These are phyloP conservation scores for Drosophila mojavensis DNA, from an alignment of 1,140 invertebrate species.

Conservation along the genomic window DNA sequence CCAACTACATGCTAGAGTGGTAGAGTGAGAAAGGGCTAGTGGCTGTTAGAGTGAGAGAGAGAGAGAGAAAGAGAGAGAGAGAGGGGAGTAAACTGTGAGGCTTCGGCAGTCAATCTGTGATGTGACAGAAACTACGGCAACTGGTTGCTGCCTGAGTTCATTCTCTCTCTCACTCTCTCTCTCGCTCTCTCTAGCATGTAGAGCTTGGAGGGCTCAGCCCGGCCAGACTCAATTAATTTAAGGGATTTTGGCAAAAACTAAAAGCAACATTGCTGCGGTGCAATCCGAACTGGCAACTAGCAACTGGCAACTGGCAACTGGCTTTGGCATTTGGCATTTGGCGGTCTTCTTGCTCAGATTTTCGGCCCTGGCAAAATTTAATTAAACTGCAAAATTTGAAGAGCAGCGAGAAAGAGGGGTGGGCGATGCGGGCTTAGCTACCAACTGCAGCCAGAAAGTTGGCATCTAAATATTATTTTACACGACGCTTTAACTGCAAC, in stretches of 20 bases:
- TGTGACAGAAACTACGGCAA: slow-evolving; percentile 18
- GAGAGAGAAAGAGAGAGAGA: not conserved
- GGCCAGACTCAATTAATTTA: slow-evolving; percentile 69
- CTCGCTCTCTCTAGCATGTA: too few relatives aligned
- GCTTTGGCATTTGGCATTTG: slow-evolving; percentile 53
- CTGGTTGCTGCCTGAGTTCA: slow-evolving; percentile 14
- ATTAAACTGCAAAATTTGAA: slow-evolving; percentile 62
- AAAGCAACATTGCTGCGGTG: slow-evolving; percentile 35
- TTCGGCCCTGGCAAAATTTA: slow-evolving; percentile 66
- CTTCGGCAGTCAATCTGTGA: slow-evolving; percentile 45
- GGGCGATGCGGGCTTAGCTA: not conserved
- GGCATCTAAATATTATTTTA: slow-evolving; percentile 79
- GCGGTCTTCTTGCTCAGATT: slow-evolving; percentile 62
- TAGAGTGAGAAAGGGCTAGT: not conserved
- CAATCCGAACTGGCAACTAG: slow-evolving; percentile 10
- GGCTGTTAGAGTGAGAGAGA: not conserved
- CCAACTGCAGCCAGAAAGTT: slow-evolving; percentile 39
- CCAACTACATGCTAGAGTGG: slow-evolving; percentile 45
- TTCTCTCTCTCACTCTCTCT: slow-evolving; percentile 4
- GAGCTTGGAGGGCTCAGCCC: not conserved
- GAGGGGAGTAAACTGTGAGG: slow-evolving; percentile 45
- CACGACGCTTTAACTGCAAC: slow-evolving; percentile 78
- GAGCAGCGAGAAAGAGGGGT: not conserved
- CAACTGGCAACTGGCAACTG: slow-evolving; percentile 6
- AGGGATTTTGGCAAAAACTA: slow-evolving; percentile 57